These are phyloP conservation scores for Peromyscus leucopus DNA, from an alignment of 2,113 vertebrate species.

Conservation along the genomic window DNA sequence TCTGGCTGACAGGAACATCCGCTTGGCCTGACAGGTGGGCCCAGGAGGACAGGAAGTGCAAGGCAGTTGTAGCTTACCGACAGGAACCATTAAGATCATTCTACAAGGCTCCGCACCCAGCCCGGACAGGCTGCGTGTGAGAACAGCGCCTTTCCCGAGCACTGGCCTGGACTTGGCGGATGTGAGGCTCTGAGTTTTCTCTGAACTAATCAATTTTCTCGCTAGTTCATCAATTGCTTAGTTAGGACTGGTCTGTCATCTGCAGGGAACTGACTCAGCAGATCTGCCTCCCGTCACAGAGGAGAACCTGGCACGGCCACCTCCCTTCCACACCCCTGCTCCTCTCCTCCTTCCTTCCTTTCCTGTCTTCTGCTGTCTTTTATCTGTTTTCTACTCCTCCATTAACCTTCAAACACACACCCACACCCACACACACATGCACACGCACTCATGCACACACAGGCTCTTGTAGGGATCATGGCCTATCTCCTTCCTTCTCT, in stretches of 20 bases:
- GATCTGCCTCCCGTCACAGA: neutral
- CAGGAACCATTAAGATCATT: neutral
- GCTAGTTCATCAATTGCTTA: neutral
- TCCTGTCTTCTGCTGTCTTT: neutral
- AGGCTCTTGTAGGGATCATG: neutral
- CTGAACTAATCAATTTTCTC: neutral
- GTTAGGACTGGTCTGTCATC: neutral
- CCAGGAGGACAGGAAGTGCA: neutral
- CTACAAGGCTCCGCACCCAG: neutral
- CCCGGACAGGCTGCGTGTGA: neutral
- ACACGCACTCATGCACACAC: neutral
- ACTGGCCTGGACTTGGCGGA: neutral
- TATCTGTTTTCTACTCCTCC: too few species aligned
- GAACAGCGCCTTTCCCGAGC: neutral
- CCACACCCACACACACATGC: neutral
- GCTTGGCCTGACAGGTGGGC: constrained; percentile 26
- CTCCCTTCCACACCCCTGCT: neutral
- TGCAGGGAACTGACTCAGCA: neutral
- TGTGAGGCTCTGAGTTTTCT: neutral
- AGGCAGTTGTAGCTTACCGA: neutral
- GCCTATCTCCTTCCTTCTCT: neutral
- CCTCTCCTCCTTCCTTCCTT: neutral
- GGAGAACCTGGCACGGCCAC: neutral
- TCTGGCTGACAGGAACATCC: constrained; percentile 21
- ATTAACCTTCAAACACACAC: neutral